Conservation (phyloP, 2,888 invertebrate genomes). For the Pollenia amentaria region DNA sequence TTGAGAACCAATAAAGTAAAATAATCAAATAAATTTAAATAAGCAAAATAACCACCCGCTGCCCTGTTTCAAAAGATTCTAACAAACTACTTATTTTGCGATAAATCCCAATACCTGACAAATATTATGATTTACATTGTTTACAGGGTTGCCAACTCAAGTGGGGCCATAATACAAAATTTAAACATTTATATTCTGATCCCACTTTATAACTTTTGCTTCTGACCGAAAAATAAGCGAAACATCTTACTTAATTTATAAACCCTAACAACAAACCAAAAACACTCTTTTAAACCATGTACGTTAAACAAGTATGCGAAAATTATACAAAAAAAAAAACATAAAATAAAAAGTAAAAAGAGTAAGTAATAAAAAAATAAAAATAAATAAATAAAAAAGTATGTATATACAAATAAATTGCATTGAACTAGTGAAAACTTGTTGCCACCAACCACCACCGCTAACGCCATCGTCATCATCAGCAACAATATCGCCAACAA, state of each 20-base stretch:
- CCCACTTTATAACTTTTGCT: no score
- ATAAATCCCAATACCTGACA: no score
- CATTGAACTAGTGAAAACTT: slow-evolving; percentile 69
- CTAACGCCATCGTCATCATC: slow-evolving; percentile 39
- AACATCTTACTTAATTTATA: not conserved
- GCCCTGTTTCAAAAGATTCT: no score
- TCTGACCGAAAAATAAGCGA: not conserved
- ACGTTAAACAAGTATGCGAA: slow-evolving; percentile 15
- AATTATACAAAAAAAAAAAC: not conserved
- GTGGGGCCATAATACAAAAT: no score
- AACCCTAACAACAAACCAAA: not conserved
- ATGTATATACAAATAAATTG: slow-evolving; percentile 46
- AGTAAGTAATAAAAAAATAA: slow-evolving; percentile 44
- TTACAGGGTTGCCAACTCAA: no score
- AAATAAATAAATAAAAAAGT: no score
- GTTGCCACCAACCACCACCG: slow-evolving; percentile 55
- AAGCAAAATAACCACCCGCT: no score
- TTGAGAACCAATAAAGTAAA: no score
- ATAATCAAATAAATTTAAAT: no score
- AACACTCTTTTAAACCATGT: slow-evolving; percentile 9
- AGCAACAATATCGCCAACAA: slow-evolving; percentile 14
- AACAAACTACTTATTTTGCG: no score
- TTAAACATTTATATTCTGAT: no score
- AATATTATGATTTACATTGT: no score
- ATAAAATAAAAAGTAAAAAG: slow-evolving; percentile 21